phyloP scores from a whole-genome alignment of 2,113 vertebrate species.

The Hippocampus comes region DNA sequence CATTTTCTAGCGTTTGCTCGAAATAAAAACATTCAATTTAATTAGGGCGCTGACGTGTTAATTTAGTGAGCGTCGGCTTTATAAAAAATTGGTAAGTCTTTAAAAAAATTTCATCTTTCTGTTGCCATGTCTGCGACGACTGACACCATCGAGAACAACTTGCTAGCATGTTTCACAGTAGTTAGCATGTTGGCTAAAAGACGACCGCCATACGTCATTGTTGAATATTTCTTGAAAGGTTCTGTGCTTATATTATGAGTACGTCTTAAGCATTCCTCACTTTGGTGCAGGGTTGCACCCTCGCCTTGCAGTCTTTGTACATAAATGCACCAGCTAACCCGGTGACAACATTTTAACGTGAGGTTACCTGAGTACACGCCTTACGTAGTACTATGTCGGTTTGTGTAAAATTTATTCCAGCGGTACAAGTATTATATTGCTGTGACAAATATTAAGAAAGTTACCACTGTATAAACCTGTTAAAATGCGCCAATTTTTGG shows the following conservation, averaged over 20 bases:
- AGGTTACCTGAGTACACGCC: background rate
- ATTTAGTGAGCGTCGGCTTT: background rate
- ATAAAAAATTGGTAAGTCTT: slow-evolving; percentile 43
- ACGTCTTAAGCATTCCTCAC: background rate
- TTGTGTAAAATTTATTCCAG: too few species aligned
- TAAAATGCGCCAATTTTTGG: too few species aligned
- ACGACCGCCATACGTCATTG: slow-evolving; percentile 62
- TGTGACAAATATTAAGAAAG: too few species aligned
- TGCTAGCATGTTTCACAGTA: slow-evolving; percentile 26
- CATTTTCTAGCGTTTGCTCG: slow-evolving; percentile 60
- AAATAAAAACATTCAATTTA: slow-evolving; percentile 20
- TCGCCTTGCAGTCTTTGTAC: background rate
- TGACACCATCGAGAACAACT: background rate
- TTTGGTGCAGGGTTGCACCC: background rate
- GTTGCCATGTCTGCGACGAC: background rate
- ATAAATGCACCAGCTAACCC: background rate
- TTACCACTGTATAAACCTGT: too few species aligned
- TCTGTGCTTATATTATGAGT: background rate
- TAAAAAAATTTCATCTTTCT: background rate
- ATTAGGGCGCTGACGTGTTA: background rate
- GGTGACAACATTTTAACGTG: background rate
- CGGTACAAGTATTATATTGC: too few species aligned
- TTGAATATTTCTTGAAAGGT: slow-evolving; percentile 14
- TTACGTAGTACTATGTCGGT: background rate
- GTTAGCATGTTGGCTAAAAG: slow-evolving; percentile 55